A percentile compares a stretch with the other conserved stretches of the same genome.
Evolutionary conservation across 2,113 vertebrate species (phyloP).

Genomic region (Panthera uncia): DNA sequence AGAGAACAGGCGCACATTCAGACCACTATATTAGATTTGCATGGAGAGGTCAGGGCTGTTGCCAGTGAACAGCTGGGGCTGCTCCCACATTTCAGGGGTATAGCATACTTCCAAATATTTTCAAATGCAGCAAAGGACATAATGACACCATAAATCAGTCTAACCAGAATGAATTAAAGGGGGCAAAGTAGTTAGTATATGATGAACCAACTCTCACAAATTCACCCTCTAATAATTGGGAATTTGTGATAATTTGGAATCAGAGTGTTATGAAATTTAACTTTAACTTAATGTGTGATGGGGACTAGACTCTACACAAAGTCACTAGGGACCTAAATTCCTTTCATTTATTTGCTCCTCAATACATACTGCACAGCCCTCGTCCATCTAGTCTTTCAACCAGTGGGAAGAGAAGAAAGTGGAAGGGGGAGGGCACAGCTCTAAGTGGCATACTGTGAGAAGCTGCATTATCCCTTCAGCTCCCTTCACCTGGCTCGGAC

Average conservation of each 20-base stretch:
- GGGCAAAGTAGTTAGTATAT: not conserved
- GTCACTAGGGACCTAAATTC: not conserved
- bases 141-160: not conserved
- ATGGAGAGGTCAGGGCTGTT: not conserved
- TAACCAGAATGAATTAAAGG: not conserved
- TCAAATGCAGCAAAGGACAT: not conserved
- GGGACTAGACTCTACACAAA: not conserved
- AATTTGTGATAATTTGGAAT: not conserved
- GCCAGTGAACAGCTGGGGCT: not conserved
- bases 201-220: not conserved
- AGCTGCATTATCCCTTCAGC: not conserved
- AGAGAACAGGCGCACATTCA: not conserved
- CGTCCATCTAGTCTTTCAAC: not conserved
- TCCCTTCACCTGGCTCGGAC: not conserved
- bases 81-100: not conserved
- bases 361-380: not conserved
- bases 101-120: not conserved
- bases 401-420: not conserved
- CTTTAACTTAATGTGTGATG: not conserved
- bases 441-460: not conserved
- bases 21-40: fast-evolving
- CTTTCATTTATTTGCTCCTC: not conserved
- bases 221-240: not conserved
- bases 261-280: not conserved
- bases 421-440: not conserved